Percentiles rank a stretch among this genome's conserved stretches.
Evolutionary conservation across 1,140 invertebrate species (phyloP).

Genomic region (Aphelenchoides avenae): DNA sequence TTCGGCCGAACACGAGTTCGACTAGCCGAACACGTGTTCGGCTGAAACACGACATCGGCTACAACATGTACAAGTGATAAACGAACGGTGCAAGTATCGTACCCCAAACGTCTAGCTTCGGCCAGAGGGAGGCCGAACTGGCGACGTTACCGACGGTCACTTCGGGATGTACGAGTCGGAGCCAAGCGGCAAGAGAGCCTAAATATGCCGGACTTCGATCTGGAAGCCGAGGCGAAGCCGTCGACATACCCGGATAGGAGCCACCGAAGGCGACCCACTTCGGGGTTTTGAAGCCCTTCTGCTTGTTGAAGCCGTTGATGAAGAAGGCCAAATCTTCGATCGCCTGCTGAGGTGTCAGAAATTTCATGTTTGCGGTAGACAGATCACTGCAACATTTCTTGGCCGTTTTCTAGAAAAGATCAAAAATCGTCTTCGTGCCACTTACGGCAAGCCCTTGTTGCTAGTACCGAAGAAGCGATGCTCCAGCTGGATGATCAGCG

Average conservation of each 20-base stretch:
- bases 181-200: slow-evolving; percentile 20
- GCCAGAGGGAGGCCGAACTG: slow-evolving; percentile 25
- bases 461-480: slow-evolving; percentile 27
- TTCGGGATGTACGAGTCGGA: slow-evolving; percentile 27
- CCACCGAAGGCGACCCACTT: slow-evolving; percentile 38
- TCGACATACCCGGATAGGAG: slow-evolving; percentile 12
- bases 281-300: slow-evolving; percentile 20
- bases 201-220: too few relatives aligned
- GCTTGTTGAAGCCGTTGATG: slow-evolving; percentile 15
- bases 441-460: slow-evolving; percentile 4
- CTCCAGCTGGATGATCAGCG: slow-evolving; percentile 30
- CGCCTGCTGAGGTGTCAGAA: slow-evolving; percentile 18
- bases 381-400: slow-evolving; percentile 1
- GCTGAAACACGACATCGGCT: too few relatives aligned
- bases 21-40: too few relatives aligned
- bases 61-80: not conserved
- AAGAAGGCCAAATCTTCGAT: slow-evolving; percentile 25
- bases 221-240: too few relatives aligned
- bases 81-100: not conserved
- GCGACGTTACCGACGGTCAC: slow-evolving; percentile 30
- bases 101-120: slow-evolving; percentile 32
- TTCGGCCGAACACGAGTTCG: too few relatives aligned
- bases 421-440: slow-evolving; percentile 1
- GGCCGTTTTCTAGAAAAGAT: not conserved
- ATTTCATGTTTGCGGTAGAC: slow-evolving; percentile 16